Evolutionary conservation across 1,140 invertebrate genomes (phyloP), one percentile per base, ranked within the genome.

Genomic region (Lucilia sericata): DNA sequence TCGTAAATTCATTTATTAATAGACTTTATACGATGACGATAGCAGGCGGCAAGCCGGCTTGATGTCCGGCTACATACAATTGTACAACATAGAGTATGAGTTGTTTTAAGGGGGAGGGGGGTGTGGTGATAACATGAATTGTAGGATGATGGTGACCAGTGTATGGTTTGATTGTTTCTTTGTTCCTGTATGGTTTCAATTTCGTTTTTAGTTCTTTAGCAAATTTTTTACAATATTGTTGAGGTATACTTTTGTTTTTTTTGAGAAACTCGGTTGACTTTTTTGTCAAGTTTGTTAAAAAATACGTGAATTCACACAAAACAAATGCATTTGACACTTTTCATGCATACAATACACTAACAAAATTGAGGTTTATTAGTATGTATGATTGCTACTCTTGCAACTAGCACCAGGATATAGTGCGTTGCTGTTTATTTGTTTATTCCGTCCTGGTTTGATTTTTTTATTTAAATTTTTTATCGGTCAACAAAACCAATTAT

Each of bases 1-100:
- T 87, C 88, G 88, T 87, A 87, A 90, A 89, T 88, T 89, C 88
- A 89, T 89, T 89, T 89, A 89, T 89, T 89, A 89, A 87, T 85
- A 87, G 36, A 55, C 34, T 78, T 49, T 42, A 80, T 19, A 19
- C 82, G 10, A 55, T 49, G 60, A 7, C 65, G 19, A 21, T 12
- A n/a, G 21, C 19, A 60, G n/a, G 65, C 65, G n/a, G 9, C 65
- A 21, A n/a, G 19, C 65, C 51, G 10, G 42, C 10, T 21, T 70
- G n/a, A 10, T 30, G 25, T 30, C 25, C 25, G 25, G 3, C 25
- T 1, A 30, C 25, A 30, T 30, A 30, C 25, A 30, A 30, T 30
- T 1, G 1, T 30, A 30, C 3, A 30, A 30, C 49, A 74, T 55
- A 60, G 83, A 34, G 25, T 25, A 34, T 47, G 5, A 49, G 12